Evolutionary conservation across 2,888 invertebrate species (phyloP), one percentile per base, ranked within the genome.

Genomic region (Orthosia gracilis): DNA sequence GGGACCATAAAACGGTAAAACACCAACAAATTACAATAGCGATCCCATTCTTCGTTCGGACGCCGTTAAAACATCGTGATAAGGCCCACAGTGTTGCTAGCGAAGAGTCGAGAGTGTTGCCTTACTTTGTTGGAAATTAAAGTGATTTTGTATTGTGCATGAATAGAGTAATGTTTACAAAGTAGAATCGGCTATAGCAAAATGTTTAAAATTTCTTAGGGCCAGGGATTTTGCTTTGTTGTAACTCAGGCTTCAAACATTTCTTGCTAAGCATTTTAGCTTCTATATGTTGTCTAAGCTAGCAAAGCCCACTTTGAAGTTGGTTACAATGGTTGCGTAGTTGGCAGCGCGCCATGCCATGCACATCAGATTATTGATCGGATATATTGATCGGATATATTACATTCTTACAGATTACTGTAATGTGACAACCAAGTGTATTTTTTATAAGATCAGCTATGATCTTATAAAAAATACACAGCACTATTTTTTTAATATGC

Each of bases 11-110:
- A 85, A 85, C 78, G 75, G 84, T 85, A 87, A 85, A 87, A 87
- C 79, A 78, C 79, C 76, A 87, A 85, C 86, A 86, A 85, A 86
- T 86, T 87, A 87, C 86, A 86, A 86, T 85, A 76, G 84, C 84
- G 69, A 82, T 74, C 77, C 86, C 87, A 87, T 87, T 84, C 81
- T 82, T 85, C 83, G 83, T 85, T 85, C 79, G 82, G 80, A 76
- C 74, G 85, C 85, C 85, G 78, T 85, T 86, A 86, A 76, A 83
- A 83, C 85, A 83, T 80, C 76, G 87, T 80, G 87, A 85, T 86
- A 85, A 83, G 75, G 70, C 52, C n/a, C 23, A n/a, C 31, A 40
- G 83, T 74, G 87, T 80, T 86, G 83, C 87, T 31, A 76, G 47
- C 23, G 9, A 1, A 23, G 7, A 26, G 4, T 74, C 62, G 73